Evolutionary conservation across 2,113 vertebrate genomes (phyloP).

Genomic region (Nothoprocta pentlandii): DNA sequence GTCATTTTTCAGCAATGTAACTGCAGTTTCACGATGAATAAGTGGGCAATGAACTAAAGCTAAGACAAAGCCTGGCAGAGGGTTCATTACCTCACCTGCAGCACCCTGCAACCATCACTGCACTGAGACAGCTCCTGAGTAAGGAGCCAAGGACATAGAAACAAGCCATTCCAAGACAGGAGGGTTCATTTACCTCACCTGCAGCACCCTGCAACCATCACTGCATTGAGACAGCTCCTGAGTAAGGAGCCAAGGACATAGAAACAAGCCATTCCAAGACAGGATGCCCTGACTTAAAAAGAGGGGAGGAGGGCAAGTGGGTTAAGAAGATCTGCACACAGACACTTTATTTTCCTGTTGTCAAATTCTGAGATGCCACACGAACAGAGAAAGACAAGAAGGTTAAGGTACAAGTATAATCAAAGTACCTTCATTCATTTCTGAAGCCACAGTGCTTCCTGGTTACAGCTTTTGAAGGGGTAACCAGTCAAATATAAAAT

Average conservation of each 20-base stretch:
- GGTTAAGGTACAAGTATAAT: background rate
- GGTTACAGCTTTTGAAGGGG: background rate
- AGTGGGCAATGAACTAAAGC: background rate
- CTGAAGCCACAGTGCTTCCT: background rate
- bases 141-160: no score
- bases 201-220: background rate
- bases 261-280: background rate
- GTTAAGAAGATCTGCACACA: background rate
- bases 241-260: no score
- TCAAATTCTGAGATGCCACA: background rate
- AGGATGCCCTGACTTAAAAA: background rate
- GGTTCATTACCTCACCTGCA: background rate
- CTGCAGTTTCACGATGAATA: background rate
- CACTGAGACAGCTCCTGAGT: accelerated
- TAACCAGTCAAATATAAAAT: accelerated
- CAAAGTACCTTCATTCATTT: background rate
- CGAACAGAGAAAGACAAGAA: background rate
- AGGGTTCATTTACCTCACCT: background rate
- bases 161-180: background rate
- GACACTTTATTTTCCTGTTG: background rate
- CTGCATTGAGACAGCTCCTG: accelerated
- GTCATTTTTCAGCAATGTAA: background rate
- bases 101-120: background rate
- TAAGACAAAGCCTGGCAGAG: background rate
- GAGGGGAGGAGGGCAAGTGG: no score